Base-by-base conservation (phyloP, 2,888 invertebrate genomes). In the Acrobasis suavella region DNA sequence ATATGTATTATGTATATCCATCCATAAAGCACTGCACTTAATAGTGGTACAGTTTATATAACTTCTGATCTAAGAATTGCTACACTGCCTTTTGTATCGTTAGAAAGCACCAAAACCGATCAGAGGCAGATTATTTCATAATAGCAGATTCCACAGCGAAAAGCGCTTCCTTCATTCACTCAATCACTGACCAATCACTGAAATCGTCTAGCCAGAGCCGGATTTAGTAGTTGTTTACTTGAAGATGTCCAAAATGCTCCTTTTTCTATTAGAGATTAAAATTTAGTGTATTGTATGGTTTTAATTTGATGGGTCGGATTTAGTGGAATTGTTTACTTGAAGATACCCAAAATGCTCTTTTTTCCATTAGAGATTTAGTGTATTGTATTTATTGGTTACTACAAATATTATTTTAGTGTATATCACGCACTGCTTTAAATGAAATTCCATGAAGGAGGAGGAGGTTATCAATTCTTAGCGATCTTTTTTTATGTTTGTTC, bases 121-220 rank as follows among this genome's bases (percentile, higher is more conserved):
- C 39, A 9, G 22, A 61, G 52, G 46, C 52, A 32, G 37, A 55
- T 62, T 55, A 54, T 38, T 32, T 55, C 55, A 54, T 62, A 55
- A 55, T 55, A 50, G 15, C 16, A n/a, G 62, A 50, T 55, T 15
- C 46, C 32, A 54, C n/a, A 49, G 54, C 46, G 61, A 39, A 52
- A 50, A 51, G 22, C 46, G 54, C 65, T 68, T 68, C 66, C 66
- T 65, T 64, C 62, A 63, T 67, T 68, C 63, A 59, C 64, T 64
- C 56, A 49, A 64, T 66, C 63, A 62, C 56, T 62, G 56, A 61
- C 59, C 59, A 64, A 65, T 63, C 54, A 54, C 49, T 63, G 51
- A 50, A 60, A 65, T 68, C 63, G 52, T 2, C 32, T 0, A n/a
- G 22, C 5, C 39, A 46, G 61, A 12, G 14, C 46, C 46, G 52